Evolutionary conservation across 2,888 invertebrate genomes (phyloP).

Genomic region (Epistrophe grossulariae): DNA sequence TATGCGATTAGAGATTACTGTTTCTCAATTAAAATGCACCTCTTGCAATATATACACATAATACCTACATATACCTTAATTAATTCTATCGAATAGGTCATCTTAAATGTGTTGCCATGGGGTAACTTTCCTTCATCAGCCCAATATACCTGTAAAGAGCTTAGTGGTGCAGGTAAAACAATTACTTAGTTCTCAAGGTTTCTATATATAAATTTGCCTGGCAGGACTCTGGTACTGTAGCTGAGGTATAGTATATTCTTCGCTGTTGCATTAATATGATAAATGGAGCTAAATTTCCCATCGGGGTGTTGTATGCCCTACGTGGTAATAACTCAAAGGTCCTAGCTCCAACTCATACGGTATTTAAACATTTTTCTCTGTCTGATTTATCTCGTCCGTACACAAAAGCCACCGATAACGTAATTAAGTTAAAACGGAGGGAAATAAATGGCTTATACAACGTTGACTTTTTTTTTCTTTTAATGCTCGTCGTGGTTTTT

Average conservation of each 20-base stretch:
- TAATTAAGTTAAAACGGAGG: conserved; percentile 58
- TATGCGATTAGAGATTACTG: conserved; percentile 48
- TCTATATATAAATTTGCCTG: conserved; percentile 37
- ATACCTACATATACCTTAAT: background rate
- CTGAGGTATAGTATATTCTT: background rate
- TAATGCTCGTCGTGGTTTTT: background rate
- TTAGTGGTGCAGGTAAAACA: conserved; percentile 55
- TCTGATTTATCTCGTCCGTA: conserved; percentile 52
- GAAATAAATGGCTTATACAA: conserved; percentile 53
- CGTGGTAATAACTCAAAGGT: conserved; percentile 59
- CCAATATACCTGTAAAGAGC: background rate
- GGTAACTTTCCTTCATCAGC: background rate
- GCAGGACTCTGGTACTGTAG: background rate
- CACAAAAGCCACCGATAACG: conserved; percentile 56
- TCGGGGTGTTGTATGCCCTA: conserved; percentile 18
- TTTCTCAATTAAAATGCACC: conserved; percentile 3
- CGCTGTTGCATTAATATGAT: conserved; percentile 58
- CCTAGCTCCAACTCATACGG: conserved; percentile 46
- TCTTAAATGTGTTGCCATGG: conserved; percentile 29
- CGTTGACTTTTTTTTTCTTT: conserved; percentile 14
- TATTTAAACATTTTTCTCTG: conserved; percentile 64
- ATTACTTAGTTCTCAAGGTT: conserved; percentile 52
- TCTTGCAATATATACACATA: conserved; percentile 3
- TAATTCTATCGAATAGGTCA: conserved; percentile 37
- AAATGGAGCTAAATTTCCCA: conserved; percentile 53